phyloP scores from a whole-genome alignment of 2,113 vertebrate species.

The Oncorhynchus kisutch region DNA sequence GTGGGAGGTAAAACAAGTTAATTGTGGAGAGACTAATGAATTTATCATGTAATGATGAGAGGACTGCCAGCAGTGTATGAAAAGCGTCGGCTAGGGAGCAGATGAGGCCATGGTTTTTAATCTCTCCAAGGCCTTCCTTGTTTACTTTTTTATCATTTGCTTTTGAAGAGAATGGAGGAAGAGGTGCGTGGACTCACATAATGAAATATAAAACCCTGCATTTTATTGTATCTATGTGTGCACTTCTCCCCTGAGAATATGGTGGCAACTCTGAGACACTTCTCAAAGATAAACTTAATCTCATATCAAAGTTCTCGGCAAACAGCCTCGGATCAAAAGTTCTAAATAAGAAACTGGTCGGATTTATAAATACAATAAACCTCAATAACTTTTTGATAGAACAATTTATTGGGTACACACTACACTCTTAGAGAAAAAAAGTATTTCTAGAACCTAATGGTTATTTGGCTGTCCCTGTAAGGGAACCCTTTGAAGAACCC shows the following conservation, averaged over 20 bases:
- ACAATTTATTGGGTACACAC: too few species aligned
- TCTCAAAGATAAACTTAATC: background rate
- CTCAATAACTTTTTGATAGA: background rate
- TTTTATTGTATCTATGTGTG: background rate
- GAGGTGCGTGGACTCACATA: background rate
- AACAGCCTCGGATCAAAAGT: background rate
- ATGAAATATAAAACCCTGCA: background rate
- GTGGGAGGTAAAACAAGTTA: slow-evolving; percentile 28
- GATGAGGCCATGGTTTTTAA: background rate
- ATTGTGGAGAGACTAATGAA: slow-evolving; percentile 33
- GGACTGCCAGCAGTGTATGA: background rate
- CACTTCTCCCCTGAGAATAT: background rate
- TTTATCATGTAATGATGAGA: slow-evolving; percentile 32
- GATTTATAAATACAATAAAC: background rate
- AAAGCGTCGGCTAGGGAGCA: background rate
- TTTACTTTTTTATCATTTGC: too few species aligned
- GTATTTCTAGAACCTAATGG: background rate
- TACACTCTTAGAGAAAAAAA: background rate
- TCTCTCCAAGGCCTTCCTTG: background rate
- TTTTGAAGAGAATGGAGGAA: background rate
- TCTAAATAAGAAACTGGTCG: background rate
- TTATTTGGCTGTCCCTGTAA: too few species aligned
- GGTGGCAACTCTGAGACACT: background rate
- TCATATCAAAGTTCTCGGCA: background rate
- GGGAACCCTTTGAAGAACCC: too few species aligned